Evolutionary conservation across 92 coral and sea anemone genomes (phyloP).

Genomic region (Bergia sp.): DNA sequence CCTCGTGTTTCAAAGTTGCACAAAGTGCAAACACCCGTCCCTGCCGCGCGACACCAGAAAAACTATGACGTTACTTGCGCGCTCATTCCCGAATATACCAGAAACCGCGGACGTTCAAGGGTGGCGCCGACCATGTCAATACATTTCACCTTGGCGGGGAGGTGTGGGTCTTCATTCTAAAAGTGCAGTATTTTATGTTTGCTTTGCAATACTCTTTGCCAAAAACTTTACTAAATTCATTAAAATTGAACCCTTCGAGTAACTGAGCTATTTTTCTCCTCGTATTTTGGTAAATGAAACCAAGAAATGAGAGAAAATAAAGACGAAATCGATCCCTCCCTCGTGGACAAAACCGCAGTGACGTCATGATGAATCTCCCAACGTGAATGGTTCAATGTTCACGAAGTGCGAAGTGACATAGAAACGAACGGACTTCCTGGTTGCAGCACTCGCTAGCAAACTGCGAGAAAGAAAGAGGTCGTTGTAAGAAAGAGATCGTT

Average conservation of each 20-base stretch:
- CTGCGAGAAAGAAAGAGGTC: neutral
- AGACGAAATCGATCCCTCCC: neutral
- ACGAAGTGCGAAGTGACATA: neutral
- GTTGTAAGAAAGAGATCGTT: neutral
- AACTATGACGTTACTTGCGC: neutral
- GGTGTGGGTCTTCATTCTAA: neutral
- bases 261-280: too few species aligned
- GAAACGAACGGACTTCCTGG: constrained; percentile 46
- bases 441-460: constrained; percentile 11
- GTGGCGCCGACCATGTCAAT: neutral
- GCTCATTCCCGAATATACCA: neutral
- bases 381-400: constrained; percentile 12
- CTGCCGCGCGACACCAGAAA: neutral
- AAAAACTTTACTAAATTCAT: too few species aligned
- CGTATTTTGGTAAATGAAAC: neutral
- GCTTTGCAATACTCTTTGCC: neutral
- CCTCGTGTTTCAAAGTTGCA: neutral
- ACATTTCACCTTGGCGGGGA: neutral
- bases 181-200: neutral
- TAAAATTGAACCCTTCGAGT: neutral
- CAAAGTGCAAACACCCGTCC: neutral
- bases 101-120: neutral
- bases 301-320: neutral
- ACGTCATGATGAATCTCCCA: constrained; percentile 25
- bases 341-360: neutral